Percentiles rank a stretch among this genome's conserved stretches.
phyloP scores from a whole-genome alignment of 1,140 invertebrate genomes.

The Lithobius niger region DNA sequence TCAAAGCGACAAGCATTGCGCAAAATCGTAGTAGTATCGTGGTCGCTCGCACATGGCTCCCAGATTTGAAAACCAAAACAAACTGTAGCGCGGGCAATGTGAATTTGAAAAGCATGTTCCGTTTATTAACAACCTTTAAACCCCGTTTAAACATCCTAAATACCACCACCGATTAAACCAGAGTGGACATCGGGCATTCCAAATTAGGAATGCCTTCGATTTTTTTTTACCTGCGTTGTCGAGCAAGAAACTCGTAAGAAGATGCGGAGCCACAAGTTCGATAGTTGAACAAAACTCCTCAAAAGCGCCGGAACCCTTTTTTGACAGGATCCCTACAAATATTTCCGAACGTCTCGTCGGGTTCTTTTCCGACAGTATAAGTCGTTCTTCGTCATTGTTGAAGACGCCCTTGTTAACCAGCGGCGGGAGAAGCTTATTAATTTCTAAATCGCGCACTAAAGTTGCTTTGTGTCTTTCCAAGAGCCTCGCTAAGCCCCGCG shows the following conservation, averaged over 20 bases:
- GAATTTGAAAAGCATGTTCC: no score
- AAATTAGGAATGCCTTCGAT: no score
- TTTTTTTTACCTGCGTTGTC: constrained; percentile 24
- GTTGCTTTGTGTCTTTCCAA: constrained; percentile 21
- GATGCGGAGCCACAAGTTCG: constrained; percentile 21
- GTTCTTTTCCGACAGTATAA: constrained; percentile 16
- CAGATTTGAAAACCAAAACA: no score
- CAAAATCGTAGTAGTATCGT: no score
- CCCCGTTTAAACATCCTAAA: no score
- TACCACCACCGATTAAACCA: no score
- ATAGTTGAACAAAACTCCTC: constrained; percentile 24
- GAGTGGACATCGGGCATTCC: no score
- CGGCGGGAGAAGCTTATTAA: constrained; percentile 21
- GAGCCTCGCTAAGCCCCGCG: constrained; percentile 19
- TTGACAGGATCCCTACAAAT: constrained; percentile 24
- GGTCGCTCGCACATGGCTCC: no score
- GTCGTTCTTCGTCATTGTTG: constrained; percentile 20
- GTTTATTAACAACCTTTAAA: no score
- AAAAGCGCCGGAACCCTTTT: constrained; percentile 24
- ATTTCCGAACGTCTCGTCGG: constrained; percentile 17
- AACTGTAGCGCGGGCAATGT: no score
- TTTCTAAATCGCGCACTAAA: constrained; percentile 24
- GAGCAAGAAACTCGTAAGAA: constrained; percentile 23
- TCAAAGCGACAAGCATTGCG: no score
- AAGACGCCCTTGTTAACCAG: constrained; percentile 22